phyloP scores from a whole-genome alignment of 2,113 vertebrate genomes.

The zebrafish (Danio rerio) region GRCz12tu NC_133193.1:50846001-50846500 shows the following conservation, averaged over 20 bases:
- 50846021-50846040: conserved; percentile 59
- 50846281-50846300: conserved; percentile 41
- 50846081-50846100: conserved; percentile 7
- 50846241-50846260: conserved; percentile 6
- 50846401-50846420: conserved; percentile 34
- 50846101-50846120: conserved; percentile 15
- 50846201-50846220: background rate
- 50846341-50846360: conserved; percentile 25
- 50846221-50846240: conserved; percentile 29
- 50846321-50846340: conserved; percentile 34
- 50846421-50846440: conserved; percentile 27
- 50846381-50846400: conserved; percentile 48
- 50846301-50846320: conserved; percentile 31
- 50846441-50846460: conserved; percentile 57
- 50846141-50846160: background rate
- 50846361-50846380: conserved; percentile 52
- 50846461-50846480: conserved; percentile 41
- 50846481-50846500: conserved; percentile 35
- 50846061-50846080: conserved; percentile 61
- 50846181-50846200: background rate
- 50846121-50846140: background rate
- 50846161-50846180: background rate
- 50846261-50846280: conserved; percentile 40
- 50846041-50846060: conserved; percentile 65
- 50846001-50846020: conserved; percentile 53